Percentiles rank a stretch among this genome's conserved stretches.
Evolutionary conservation across 2,888 invertebrate genomes (phyloP).

Genomic region (Odontomyia ornata): DNA sequence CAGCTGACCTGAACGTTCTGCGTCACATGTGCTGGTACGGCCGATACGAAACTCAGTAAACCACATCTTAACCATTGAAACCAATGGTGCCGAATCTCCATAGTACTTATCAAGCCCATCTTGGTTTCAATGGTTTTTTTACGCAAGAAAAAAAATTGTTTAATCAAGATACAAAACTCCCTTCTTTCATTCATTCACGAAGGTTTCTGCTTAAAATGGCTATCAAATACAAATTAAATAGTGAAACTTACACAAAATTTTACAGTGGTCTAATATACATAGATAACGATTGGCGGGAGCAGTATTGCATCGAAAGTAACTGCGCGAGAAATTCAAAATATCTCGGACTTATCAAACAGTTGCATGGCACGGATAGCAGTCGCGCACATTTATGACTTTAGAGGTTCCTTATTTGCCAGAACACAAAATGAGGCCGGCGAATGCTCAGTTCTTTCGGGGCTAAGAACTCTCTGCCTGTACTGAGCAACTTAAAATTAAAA

Average conservation of each 20-base stretch:
- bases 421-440: too few relatives aligned
- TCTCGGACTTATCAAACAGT: not conserved
- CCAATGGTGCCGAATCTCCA: slow-evolving; percentile 5
- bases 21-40: slow-evolving; percentile 12
- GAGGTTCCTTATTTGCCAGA: too few relatives aligned
- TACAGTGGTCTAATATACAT: not conserved
- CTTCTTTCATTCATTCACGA: not conserved
- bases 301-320: not conserved
- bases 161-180: not conserved
- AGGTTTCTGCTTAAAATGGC: not conserved
- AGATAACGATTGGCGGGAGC: not conserved
- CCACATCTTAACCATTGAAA: slow-evolving; percentile 23
- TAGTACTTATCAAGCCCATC: slow-evolving; percentile 11
- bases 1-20: not conserved
- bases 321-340: not conserved
- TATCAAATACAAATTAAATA: slow-evolving; percentile 16
- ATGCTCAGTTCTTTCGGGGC: too few relatives aligned
- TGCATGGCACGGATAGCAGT: too few relatives aligned
- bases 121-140: not conserved
- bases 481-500: too few relatives aligned
- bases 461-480: too few relatives aligned
- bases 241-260: slow-evolving; percentile 7
- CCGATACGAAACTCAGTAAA: slow-evolving; percentile 17
- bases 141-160: not conserved
- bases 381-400: too few relatives aligned